Conservation (phyloP, 2,797 vertebrate genomes). For the Poliocrania exsul region DNA sequence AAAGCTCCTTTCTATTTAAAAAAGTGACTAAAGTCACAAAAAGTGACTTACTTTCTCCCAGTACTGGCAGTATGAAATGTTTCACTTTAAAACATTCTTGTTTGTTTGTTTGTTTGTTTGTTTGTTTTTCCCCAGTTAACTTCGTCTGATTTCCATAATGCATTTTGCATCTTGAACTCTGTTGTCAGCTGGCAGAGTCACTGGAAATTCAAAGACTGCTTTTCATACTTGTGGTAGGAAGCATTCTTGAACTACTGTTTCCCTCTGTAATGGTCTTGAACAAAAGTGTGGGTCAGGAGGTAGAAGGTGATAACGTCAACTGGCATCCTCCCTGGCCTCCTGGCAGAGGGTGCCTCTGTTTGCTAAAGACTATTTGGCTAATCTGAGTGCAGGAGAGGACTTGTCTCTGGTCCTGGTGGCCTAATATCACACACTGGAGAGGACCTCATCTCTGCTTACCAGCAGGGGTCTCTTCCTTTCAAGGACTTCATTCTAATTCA, state of each 20-base stretch:
- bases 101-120: no score
- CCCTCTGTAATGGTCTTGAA: background rate
- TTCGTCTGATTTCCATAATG: background rate
- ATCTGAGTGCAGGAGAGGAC: background rate
- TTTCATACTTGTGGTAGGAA: background rate
- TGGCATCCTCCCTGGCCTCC: background rate
- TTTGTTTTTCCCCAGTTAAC: background rate
- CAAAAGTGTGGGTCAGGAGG: background rate
- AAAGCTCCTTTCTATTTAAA: background rate
- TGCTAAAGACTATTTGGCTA: background rate
- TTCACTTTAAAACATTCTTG: background rate
- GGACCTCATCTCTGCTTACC: background rate
- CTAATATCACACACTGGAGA: background rate
- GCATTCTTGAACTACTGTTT: background rate
- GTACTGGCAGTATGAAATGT: background rate
- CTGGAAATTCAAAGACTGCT: background rate
- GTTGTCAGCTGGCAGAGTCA: background rate
- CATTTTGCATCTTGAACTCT: background rate
- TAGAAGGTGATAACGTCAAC: background rate
- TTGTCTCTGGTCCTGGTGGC: background rate
- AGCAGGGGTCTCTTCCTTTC: background rate
- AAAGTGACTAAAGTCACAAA: background rate
- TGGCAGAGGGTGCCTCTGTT: background rate
- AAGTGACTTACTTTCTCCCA: background rate
- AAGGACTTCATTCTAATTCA: rapidly evolving